These are phyloP conservation scores for Ambastaia sidthimunki DNA, from an alignment of 2,797 vertebrate species.

Conservation along the genomic window DNA sequence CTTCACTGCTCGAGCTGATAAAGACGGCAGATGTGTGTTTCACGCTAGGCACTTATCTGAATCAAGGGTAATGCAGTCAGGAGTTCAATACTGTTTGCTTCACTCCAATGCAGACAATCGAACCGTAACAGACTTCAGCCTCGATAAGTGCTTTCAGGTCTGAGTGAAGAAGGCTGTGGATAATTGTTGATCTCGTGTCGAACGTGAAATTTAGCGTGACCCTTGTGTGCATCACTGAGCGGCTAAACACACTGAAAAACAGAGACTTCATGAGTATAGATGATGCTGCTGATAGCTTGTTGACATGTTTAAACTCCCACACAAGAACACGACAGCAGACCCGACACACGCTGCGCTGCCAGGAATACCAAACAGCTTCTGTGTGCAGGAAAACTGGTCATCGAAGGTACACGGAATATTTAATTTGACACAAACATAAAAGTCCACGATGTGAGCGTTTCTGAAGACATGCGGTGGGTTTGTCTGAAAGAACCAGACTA, in stretches of 20 bases:
- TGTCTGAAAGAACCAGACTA: neutral
- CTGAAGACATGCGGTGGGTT: neutral
- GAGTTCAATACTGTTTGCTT: conserved; percentile 37
- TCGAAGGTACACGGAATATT: neutral
- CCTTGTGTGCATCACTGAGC: neutral
- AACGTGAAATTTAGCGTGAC: conserved; percentile 27
- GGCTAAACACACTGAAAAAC: neutral
- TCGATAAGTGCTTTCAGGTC: conserved; percentile 40
- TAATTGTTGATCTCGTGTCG: conserved; percentile 38
- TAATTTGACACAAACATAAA: neutral
- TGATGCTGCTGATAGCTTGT: conserved; percentile 15
- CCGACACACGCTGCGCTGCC: neutral
- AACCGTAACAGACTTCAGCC: conserved; percentile 33
- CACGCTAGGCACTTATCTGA: conserved; percentile 28
- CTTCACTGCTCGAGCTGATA: conserved; percentile 10
- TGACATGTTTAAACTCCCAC: conserved; percentile 32
- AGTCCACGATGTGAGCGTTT: neutral
- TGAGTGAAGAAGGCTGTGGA: conserved; percentile 3
- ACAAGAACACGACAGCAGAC: conserved; percentile 4
- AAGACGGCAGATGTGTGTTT: conserved; percentile 40
- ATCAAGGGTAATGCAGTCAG: conserved; percentile 44
- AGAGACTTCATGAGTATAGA: neutral
- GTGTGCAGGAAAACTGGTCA: neutral
- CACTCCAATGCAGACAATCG: conserved; percentile 35
- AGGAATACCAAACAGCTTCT: neutral